A percentile compares a stretch with the other conserved stretches of the same genome.
Evolutionary conservation across 2,888 invertebrate genomes (phyloP).

Genomic region (Drosophila setosimentum): DNA sequence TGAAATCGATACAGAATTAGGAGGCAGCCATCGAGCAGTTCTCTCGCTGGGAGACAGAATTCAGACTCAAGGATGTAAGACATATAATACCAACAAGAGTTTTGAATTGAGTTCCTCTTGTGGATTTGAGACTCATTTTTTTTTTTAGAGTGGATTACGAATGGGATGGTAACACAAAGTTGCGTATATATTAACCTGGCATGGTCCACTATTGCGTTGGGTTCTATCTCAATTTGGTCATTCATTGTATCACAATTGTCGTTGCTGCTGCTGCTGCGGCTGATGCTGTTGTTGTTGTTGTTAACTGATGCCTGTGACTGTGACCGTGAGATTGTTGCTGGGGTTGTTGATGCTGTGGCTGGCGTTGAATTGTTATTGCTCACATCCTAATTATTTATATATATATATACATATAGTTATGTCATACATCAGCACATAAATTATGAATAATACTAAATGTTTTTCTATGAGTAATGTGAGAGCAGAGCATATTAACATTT

Average conservation of each 20-base stretch:
- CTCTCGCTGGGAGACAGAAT: background rate
- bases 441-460: conserved; percentile 1
- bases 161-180: conserved; percentile 21
- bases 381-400: conserved; percentile 62
- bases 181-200: conserved; percentile 64
- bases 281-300: conserved; percentile 38
- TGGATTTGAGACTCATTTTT: conserved; percentile 7
- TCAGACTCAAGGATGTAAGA: conserved; percentile 19
- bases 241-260: conserved; percentile 11
- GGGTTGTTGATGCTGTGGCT: conserved; percentile 30
- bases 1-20: conserved; percentile 25
- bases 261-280: conserved; percentile 19
- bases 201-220: conserved; percentile 45
- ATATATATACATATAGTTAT: background rate
- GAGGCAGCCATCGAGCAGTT: conserved; percentile 11
- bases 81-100: conserved; percentile 16
- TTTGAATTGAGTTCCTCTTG: background rate
- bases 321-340: conserved; percentile 64
- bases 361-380: conserved; percentile 62
- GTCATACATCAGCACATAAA: conserved; percentile 12
- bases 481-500: background rate
- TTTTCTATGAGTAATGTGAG: background rate
- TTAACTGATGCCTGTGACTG: conserved; percentile 60
- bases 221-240: conserved; percentile 30
- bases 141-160: background rate